Base-by-base conservation (phyloP, 2,888 invertebrate genomes). In the Amphipoea oculea region DNA sequence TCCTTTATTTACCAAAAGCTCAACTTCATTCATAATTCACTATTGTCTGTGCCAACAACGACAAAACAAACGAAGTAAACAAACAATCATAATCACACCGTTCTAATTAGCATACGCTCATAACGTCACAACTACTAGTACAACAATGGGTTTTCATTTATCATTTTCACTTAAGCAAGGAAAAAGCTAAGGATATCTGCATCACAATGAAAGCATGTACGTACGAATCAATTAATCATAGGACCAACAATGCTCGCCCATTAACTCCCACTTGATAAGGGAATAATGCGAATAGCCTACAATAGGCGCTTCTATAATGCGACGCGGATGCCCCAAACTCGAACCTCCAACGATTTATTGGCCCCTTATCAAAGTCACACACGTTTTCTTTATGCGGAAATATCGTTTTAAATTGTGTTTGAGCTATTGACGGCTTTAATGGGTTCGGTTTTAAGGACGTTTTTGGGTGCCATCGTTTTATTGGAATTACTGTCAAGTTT, bases 211-310 rank as follows among this genome's bases (percentile, higher is more conserved):
- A 93, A 94, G 93, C 92, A 94, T 93, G 93, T 94, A 93, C 92
- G 92, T 91, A 92, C 92, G 92, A 94, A 96, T 96, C 96, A 96
- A 97, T 96, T 96, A 96, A 97, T 97, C 96, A 96, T 96, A 95
- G 86, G 89, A 94, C 89, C 94, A 94, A 96, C 96, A 96, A 96
- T 94, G 96, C 95, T 94, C 90, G 94, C 95, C 96, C 96, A 96
- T 97, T 97, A 96, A 96, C 96, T 96, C 96, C 94, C 94, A 95
- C 94, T 96, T 96, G 96, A 96, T 96, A 96, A 96, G 95, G 95
- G 96, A 95, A 96, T 96, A 96, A 96, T 95, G 94, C 94, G 94
- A 93, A 93, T 92, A 92, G 93, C 92, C 94, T 93, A 96, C 96
- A 96, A 96, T 95, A 92, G 94, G 88, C 91, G 90, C 89, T 92